phyloP scores from a whole-genome alignment of 2,113 vertebrate genomes.

The Copsychus sechellarum region DNA sequence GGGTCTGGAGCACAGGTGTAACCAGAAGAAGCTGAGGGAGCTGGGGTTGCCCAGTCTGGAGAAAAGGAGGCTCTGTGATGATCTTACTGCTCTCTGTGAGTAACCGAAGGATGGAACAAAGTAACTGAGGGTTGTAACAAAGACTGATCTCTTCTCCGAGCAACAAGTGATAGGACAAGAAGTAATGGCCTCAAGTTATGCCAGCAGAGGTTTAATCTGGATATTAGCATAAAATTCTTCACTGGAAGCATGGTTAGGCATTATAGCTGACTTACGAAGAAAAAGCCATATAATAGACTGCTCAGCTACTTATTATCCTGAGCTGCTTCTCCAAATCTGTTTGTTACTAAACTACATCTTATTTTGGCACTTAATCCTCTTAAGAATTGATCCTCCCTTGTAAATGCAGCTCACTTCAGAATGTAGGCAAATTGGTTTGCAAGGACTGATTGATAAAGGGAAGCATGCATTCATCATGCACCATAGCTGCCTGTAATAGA shows the following conservation, averaged over 20 bases:
- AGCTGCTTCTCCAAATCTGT: not conserved
- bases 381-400: not conserved
- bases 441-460: not conserved
- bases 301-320: not conserved
- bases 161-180: not conserved
- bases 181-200: not conserved
- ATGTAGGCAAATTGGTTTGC: conserved; percentile 10
- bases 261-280: not conserved
- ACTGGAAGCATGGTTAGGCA: not conserved
- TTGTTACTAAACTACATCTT: not conserved
- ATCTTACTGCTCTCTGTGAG: accelerated
- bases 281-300: not conserved
- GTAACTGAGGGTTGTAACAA: too few relatives aligned
- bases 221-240: not conserved
- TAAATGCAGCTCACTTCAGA: not conserved
- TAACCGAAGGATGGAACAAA: too few relatives aligned
- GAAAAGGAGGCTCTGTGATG: not conserved
- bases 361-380: not conserved
- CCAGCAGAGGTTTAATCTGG: not conserved
- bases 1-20: not conserved
- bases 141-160: not conserved
- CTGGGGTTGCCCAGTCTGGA: not conserved
- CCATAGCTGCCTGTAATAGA: not conserved
- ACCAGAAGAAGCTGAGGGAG: not conserved
- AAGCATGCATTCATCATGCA: not conserved